Evolutionary conservation across 2,113 vertebrate genomes (phyloP).

Genomic region (Saimiri boliviensis): DNA sequence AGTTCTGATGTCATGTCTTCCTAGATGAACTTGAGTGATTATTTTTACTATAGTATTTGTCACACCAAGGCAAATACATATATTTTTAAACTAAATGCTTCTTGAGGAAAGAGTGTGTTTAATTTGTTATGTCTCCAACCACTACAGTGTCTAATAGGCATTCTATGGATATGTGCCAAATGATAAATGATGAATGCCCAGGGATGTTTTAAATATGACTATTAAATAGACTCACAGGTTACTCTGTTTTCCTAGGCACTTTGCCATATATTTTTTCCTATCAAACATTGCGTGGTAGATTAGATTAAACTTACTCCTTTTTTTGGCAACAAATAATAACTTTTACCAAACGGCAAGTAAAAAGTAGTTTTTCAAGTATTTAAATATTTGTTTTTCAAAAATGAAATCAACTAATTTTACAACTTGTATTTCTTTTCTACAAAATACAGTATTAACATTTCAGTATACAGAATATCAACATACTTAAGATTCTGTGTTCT

Average conservation of each 20-base stretch:
- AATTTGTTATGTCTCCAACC: background rate
- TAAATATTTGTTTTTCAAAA: conserved; percentile 44
- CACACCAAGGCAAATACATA: background rate
- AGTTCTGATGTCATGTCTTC: background rate
- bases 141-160: background rate
- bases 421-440: conserved; percentile 36
- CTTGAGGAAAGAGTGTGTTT: background rate
- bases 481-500: background rate
- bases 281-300: background rate
- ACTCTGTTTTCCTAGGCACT: background rate
- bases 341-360: background rate
- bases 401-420: background rate
- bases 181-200: background rate
- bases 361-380: conserved; percentile 23
- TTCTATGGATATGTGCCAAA: background rate
- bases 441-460: background rate
- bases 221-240: background rate
- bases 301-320: background rate
- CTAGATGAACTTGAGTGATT: background rate
- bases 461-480: conserved; percentile 31
- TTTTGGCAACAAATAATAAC: background rate
- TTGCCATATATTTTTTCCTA: background rate
- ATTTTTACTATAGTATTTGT: background rate
- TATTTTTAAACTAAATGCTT: background rate
- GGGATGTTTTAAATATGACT: background rate